Percentiles rank a stretch among this genome's conserved stretches.
These are phyloP conservation scores for Perca flavescens DNA, from an alignment of 2,113 vertebrate genomes.

Conservation along the genomic window DNA sequence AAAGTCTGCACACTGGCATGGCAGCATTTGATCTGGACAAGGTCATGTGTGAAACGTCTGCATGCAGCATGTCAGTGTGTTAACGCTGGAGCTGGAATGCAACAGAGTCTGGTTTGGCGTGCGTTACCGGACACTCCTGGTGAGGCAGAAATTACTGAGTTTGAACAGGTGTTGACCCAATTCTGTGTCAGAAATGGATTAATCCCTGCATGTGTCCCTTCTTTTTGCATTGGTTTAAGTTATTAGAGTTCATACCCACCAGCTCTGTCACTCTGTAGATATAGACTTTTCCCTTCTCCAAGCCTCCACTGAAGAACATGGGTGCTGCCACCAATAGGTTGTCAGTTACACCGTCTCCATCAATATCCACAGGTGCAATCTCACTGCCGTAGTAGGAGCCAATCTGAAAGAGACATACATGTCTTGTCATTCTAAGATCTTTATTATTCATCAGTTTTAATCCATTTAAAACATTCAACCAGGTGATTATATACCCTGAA, in stretches of 20 bases:
- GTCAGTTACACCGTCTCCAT: slow-evolving; percentile 90
- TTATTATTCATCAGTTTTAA: neutral
- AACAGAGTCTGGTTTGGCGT: slow-evolving; percentile 30
- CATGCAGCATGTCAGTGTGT: slow-evolving; percentile 38
- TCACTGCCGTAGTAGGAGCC: slow-evolving; percentile 97
- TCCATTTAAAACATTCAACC: neutral
- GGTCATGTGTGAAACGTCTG: slow-evolving; percentile 69
- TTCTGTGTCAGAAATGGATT: slow-evolving; percentile 22
- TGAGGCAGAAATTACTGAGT: slow-evolving; percentile 51
- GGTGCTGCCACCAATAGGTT: slow-evolving; percentile 93
- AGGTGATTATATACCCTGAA: neutral
- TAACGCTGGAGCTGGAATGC: slow-evolving; percentile 53
- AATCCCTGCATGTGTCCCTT: slow-evolving; percentile 1
- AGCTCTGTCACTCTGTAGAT: slow-evolving; percentile 88
- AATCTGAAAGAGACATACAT: slow-evolving; percentile 84
- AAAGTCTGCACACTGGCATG: slow-evolving; percentile 54
- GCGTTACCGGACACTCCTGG: slow-evolving; percentile 34
- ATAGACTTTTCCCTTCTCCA: slow-evolving; percentile 93
- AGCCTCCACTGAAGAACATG: slow-evolving; percentile 95
- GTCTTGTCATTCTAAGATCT: neutral
- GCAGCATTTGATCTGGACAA: slow-evolving; percentile 57
- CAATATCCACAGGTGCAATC: slow-evolving; percentile 89
- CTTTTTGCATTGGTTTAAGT: slow-evolving; percentile 4
- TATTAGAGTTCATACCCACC: slow-evolving; percentile 67
- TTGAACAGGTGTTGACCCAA: slow-evolving; percentile 68